These are phyloP conservation scores for Vannuccia rotundouncinata DNA, from an alignment of 2,888 invertebrate genomes.

Conservation along the genomic window DNA sequence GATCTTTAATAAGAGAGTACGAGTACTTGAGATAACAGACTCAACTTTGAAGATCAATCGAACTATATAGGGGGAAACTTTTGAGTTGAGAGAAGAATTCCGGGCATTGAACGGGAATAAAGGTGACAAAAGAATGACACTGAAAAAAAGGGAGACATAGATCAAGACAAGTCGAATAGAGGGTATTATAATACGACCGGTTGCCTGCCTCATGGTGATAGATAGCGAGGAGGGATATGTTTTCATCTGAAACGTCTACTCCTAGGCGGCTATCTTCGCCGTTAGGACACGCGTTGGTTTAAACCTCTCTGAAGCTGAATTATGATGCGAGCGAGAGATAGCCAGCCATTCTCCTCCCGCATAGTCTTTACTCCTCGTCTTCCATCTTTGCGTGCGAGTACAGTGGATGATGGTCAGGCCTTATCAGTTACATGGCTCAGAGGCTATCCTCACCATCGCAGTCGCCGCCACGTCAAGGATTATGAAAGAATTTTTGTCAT, in stretches of 20 bases:
- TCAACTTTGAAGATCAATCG: too few relatives aligned
- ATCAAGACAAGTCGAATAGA: background rate
- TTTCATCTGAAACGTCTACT: background rate
- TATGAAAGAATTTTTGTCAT: background rate
- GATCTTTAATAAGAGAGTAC: too few relatives aligned
- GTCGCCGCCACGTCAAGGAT: background rate
- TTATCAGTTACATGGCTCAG: too few relatives aligned
- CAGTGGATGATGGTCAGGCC: too few relatives aligned
- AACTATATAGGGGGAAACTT: too few relatives aligned
- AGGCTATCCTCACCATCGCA: background rate
- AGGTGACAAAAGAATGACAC: background rate
- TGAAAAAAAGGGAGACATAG: background rate
- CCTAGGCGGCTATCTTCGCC: background rate
- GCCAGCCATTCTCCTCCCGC: too few relatives aligned
- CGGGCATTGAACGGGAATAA: background rate
- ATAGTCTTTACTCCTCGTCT: background rate
- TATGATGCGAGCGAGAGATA: background rate
- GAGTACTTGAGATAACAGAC: too few relatives aligned
- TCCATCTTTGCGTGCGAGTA: background rate
- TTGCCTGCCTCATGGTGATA: background rate
- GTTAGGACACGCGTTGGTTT: background rate
- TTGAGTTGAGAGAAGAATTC: background rate
- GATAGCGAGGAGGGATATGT: background rate
- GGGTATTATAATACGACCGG: too few relatives aligned
- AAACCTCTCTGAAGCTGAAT: background rate